Conservation (phyloP, 2,888 invertebrate genomes). For the Dioctria rufipes region DNA sequence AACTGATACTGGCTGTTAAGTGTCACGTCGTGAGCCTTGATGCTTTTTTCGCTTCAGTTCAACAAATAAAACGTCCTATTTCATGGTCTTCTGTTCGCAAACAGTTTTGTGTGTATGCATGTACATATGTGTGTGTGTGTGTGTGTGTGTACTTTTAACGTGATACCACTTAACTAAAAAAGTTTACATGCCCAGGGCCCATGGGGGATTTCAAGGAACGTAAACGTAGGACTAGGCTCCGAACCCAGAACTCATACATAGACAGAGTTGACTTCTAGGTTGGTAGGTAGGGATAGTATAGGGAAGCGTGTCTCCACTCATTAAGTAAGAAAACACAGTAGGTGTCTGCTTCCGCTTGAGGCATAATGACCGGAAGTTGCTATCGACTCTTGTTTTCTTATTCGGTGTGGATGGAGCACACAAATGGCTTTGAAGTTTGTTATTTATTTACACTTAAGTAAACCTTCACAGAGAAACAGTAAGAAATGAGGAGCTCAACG, state of each 20-base stretch:
- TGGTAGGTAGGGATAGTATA: not conserved
- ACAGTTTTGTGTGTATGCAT: not conserved
- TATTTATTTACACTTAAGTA: slow-evolving; percentile 44
- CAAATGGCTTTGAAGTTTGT: slow-evolving; percentile 52
- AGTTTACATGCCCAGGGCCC: slow-evolving; percentile 9
- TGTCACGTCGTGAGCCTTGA: slow-evolving; percentile 35
- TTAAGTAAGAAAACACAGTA: slow-evolving; percentile 69
- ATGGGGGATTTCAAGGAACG: slow-evolving; percentile 6
- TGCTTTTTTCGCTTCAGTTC: slow-evolving; percentile 23
- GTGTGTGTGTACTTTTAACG: slow-evolving; percentile 2
- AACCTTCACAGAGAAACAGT: slow-evolving; percentile 15
- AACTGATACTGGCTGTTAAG: slow-evolving; percentile 43
- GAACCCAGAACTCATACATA: too few species aligned
- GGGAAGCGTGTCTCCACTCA: slow-evolving; percentile 47
- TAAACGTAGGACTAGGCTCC: not conserved
- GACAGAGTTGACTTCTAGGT: not conserved
- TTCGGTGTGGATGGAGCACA: slow-evolving; percentile 42
- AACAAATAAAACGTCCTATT: slow-evolving; percentile 32
- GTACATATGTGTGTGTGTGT: not conserved
- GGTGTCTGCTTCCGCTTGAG: slow-evolving; percentile 70
- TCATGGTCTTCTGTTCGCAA: slow-evolving; percentile 1
- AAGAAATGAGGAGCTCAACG: slow-evolving; percentile 44
- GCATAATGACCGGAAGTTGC: slow-evolving; percentile 68
- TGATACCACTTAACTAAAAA: slow-evolving; percentile 45
- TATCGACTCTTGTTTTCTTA: slow-evolving; percentile 53